Conservation (phyloP, 1,140 invertebrate species). For the Euglossa dilemma region DNA sequence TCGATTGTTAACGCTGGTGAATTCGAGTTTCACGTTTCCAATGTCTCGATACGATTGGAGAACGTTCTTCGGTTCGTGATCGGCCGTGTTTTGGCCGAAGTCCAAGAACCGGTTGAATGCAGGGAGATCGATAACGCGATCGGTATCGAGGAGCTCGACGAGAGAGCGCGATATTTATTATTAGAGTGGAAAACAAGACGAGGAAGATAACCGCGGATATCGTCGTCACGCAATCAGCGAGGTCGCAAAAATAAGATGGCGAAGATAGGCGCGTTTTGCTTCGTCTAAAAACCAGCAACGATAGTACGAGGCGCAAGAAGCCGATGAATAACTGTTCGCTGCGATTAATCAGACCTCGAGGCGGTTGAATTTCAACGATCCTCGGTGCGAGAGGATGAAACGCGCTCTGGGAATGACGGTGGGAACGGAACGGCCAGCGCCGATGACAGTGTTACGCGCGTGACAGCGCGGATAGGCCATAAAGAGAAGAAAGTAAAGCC, state of each 20-base stretch:
- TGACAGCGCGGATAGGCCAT: background rate
- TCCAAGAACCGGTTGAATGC: background rate
- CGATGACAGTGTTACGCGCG: background rate
- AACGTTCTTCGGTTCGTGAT: background rate
- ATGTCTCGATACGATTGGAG: background rate
- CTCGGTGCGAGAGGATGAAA: background rate
- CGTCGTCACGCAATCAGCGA: too few species aligned
- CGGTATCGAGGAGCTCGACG: background rate
- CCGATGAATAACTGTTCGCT: too few species aligned
- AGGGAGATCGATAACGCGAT: background rate
- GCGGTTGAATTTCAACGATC: too few species aligned
- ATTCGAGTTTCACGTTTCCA: background rate
- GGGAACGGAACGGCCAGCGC: background rate
- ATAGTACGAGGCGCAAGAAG: too few species aligned
- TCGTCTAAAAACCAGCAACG: too few species aligned
- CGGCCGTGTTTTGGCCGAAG: background rate
- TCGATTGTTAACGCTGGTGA: background rate
- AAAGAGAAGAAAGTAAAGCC: conserved; percentile 24
- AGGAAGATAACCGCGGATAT: too few species aligned
- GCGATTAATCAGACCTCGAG: too few species aligned
- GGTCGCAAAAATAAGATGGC: background rate
- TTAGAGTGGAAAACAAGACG: too few species aligned
- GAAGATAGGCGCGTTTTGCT: too few species aligned
- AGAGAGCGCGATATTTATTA: too few species aligned
- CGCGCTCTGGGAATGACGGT: background rate